A percentile compares a stretch with the other conserved stretches of the same genome.
Conservation (phyloP, 2,888 invertebrate genomes). For the Volucella bombylans region DNA sequence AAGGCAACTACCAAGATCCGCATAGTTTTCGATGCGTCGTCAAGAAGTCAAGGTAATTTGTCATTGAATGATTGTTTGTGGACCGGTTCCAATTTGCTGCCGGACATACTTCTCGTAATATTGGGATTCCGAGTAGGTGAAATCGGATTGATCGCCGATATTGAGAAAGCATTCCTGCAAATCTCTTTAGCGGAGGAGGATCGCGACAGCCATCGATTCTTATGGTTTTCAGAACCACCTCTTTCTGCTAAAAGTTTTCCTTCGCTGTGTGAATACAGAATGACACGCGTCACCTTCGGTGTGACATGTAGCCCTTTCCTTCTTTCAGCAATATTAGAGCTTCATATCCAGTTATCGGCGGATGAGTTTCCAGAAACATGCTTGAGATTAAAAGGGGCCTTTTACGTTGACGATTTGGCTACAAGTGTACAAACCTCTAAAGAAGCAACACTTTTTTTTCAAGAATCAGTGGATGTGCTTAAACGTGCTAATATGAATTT, state of each 20-base stretch:
- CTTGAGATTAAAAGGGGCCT: background rate
- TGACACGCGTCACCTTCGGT: constrained; percentile 37
- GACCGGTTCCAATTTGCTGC: constrained; percentile 36
- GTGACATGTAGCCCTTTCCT: constrained; percentile 40
- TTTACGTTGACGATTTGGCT: constrained; percentile 31
- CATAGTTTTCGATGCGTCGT: too few relatives aligned
- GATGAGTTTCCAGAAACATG: constrained; percentile 31
- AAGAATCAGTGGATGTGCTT: constrained; percentile 6
- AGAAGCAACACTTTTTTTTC: constrained; percentile 12
- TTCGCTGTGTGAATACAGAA: constrained; percentile 14
- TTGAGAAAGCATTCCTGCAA: constrained; percentile 24
- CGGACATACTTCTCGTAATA: constrained; percentile 21
- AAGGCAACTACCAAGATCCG: too few relatives aligned
- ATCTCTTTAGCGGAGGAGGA: constrained; percentile 12
- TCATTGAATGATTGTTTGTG: constrained; percentile 39
- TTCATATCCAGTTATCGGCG: too few relatives aligned
- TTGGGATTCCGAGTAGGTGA: constrained; percentile 18
- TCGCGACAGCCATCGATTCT: constrained; percentile 15
- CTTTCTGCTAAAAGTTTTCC: background rate
- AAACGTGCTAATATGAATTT: constrained; percentile 33
- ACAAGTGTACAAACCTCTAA: background rate
- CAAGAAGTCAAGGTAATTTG: constrained; percentile 7
- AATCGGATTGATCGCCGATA: constrained; percentile 26
- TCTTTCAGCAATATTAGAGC: too few relatives aligned
- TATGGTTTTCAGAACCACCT: constrained; percentile 15